A percentile compares a stretch with the other conserved stretches of the same genome.
Conservation (phyloP, 2,888 invertebrate species). For the Oscheius myriophilus region DNA sequence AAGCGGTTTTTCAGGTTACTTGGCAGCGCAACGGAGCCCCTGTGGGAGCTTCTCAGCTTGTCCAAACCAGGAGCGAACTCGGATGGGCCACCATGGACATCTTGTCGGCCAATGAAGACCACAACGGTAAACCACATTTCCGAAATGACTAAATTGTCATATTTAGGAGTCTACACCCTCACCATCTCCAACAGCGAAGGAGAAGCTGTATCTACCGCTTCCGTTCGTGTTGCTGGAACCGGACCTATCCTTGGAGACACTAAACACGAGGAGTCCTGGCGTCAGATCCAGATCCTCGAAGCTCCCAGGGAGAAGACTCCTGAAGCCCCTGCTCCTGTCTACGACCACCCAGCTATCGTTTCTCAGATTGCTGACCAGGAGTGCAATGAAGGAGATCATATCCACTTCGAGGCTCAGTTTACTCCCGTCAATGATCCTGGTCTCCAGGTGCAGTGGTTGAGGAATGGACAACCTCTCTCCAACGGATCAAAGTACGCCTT, state of each 20-base stretch:
- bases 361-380: constrained; percentile 89
- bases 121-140: constrained; percentile 79
- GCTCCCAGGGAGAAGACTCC: constrained; percentile 50
- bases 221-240: constrained; percentile 78
- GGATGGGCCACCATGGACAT: constrained; percentile 92
- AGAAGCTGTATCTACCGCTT: constrained; percentile 93
- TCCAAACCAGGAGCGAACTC: constrained; percentile 79
- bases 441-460: constrained; percentile 78
- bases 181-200: constrained; percentile 89
- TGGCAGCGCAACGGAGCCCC: constrained; percentile 64
- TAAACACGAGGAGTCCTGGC: constrained; percentile 90
- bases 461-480: constrained; percentile 68
- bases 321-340: constrained; percentile 60
- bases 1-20: constrained; percentile 26
- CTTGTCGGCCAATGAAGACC: constrained; percentile 77
- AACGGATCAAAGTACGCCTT: constrained; percentile 76
- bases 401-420: constrained; percentile 90
- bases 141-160: constrained; percentile 74
- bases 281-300: constrained; percentile 85
- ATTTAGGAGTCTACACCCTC: constrained; percentile 92
- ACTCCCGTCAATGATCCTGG: constrained; percentile 92
- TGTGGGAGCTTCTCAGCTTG: constrained; percentile 70
- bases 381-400: constrained; percentile 80
- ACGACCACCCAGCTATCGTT: constrained; percentile 76
- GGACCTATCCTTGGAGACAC: constrained; percentile 80